Percentiles rank a stretch among this genome's conserved stretches.
Evolutionary conservation across 2,797 vertebrate species (phyloP).

Genomic region (Australoheros facetus): DNA sequence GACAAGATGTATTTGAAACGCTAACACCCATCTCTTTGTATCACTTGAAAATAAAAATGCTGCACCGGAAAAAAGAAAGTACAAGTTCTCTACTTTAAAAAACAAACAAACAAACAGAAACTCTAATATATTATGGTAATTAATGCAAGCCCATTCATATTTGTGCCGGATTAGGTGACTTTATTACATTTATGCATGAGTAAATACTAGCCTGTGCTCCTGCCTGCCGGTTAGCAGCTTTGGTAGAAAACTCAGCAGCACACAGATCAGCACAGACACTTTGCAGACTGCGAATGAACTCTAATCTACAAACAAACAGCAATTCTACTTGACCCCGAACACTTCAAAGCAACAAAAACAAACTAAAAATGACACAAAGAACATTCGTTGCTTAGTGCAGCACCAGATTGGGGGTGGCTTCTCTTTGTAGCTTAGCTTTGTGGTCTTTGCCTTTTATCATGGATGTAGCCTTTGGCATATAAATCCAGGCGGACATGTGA

Average conservation of each 20-base stretch:
- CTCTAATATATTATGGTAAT: neutral
- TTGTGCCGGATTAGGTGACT: neutral
- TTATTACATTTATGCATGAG: neutral
- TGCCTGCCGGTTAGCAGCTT: neutral
- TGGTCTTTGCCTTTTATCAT: neutral
- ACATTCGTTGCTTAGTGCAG: neutral
- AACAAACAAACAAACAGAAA: no score
- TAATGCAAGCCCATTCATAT: neutral
- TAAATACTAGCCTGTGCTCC: neutral
- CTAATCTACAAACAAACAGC: neutral
- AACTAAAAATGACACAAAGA: neutral
- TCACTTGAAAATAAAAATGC: constrained; percentile 6
- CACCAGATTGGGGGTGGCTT: neutral
- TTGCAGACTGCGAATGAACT: neutral
- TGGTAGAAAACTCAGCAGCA: neutral
- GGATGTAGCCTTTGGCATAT: neutral
- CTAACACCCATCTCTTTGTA: neutral
- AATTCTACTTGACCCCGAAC: neutral
- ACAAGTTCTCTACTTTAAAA: neutral
- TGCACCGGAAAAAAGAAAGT: neutral
- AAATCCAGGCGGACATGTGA: neutral
- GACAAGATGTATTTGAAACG: neutral
- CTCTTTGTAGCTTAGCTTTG: neutral
- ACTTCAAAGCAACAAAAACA: neutral
- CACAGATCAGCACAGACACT: neutral